Percentiles rank a stretch among this genome's conserved stretches.
Evolutionary conservation across 30 jellyfish, hydroid and myxozoan genomes (phyloP).

Genomic region (Cassiopea andromeda): DNA sequence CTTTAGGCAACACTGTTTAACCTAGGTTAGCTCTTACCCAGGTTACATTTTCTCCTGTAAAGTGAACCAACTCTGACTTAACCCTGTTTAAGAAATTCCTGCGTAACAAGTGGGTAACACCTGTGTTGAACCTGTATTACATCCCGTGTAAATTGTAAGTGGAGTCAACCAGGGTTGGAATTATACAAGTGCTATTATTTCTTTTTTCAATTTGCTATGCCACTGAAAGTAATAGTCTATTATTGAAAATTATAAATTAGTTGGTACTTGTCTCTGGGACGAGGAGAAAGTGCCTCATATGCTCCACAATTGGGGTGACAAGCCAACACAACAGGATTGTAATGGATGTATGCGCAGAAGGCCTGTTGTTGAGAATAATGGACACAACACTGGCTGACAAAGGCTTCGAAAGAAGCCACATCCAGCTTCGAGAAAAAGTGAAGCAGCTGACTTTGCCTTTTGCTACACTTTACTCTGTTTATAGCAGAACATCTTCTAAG

Average conservation of each 20-base stretch:
- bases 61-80: not conserved
- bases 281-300: constrained; percentile 9
- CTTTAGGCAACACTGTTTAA: too few relatives aligned
- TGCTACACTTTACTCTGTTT: too few relatives aligned
- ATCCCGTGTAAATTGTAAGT: not conserved
- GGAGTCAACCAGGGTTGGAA: not conserved
- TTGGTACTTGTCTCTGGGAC: not conserved
- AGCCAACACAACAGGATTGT: not conserved
- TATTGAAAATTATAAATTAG: not conserved
- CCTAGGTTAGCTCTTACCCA: not conserved
- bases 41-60: not conserved
- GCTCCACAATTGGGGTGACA: not conserved
- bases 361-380: constrained; percentile 7
- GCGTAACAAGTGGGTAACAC: too few relatives aligned
- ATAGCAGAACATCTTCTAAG: too few relatives aligned
- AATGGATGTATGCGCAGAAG: constrained; percentile 19
- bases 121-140: not conserved
- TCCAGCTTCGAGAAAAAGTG: constrained; percentile 6
- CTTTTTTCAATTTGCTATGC: not conserved
- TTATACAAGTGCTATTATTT: not conserved
- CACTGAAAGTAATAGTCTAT: too few relatives aligned
- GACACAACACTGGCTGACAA: constrained; percentile 12
- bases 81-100: too few relatives aligned
- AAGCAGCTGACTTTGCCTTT: too few relatives aligned
- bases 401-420: constrained; percentile 5